phyloP scores from a whole-genome alignment of 53 echinoderm and acorn worm species.

The Mesocentrotus franciscanus region DNA sequence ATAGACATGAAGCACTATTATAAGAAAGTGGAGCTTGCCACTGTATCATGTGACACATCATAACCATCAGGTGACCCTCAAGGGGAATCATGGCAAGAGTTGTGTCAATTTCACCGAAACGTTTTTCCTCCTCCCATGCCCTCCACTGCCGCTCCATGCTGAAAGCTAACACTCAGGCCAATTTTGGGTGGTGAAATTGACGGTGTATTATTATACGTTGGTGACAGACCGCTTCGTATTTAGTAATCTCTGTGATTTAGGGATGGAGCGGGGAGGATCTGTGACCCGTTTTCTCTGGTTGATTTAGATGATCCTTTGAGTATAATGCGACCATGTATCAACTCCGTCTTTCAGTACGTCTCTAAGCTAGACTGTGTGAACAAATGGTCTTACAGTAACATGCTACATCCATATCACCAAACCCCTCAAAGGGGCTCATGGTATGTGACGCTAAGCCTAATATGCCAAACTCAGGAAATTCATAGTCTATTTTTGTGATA shows the following conservation, averaged over 20 bases:
- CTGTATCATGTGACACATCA: conserved; percentile 58
- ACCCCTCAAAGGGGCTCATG: background rate
- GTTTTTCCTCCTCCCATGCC: background rate
- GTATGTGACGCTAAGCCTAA: background rate
- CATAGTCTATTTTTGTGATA: background rate
- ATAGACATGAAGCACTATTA: background rate
- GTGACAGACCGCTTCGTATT: conserved; percentile 51
- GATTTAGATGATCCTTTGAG: conserved; percentile 51
- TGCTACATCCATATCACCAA: background rate
- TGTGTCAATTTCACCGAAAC: conserved; percentile 39
- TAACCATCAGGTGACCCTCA: conserved; percentile 59
- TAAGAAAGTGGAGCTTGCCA: conserved; percentile 6
- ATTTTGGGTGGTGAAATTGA: conserved; percentile 59
- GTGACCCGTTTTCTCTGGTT: conserved; percentile 54
- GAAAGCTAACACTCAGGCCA: conserved; percentile 55
- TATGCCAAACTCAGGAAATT: background rate
- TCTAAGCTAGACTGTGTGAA: background rate
- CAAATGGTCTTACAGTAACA: background rate
- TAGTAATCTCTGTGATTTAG: conserved; percentile 49
- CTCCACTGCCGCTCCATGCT: background rate
- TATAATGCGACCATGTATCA: conserved; percentile 19
- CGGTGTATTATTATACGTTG: conserved; percentile 57
- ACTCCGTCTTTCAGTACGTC: background rate
- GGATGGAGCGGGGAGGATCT: conserved; percentile 28
- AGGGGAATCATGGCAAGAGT: conserved; percentile 56